A percentile compares a stretch with the other conserved stretches of the same genome.
Conservation (phyloP, 2,888 invertebrate species). For the Desoria tigrina region DNA sequence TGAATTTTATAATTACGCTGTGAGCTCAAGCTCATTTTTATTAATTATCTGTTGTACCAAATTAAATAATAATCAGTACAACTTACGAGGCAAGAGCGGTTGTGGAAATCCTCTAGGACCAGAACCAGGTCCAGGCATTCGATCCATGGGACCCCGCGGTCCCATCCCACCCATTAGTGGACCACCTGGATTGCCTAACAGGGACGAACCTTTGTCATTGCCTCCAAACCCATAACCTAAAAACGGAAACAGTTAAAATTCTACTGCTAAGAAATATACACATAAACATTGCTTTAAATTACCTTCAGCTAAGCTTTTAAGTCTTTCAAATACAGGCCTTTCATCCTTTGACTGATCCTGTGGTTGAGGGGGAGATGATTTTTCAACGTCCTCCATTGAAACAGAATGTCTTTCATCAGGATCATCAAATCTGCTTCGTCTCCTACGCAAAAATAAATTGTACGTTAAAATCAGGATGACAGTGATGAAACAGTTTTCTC, state of each 20-base stretch:
- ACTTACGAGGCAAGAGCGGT: constrained; percentile 22
- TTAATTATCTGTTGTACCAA: no score
- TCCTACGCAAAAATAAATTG: constrained; percentile 28
- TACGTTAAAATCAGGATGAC: constrained; percentile 12
- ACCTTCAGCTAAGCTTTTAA: constrained; percentile 48
- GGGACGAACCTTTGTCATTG: constrained; percentile 12
- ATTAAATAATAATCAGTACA: not conserved
- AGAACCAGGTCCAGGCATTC: constrained; percentile 19
- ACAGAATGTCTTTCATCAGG: constrained; percentile 37
- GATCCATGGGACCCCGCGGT: constrained; percentile 11
- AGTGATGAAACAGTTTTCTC: not conserved
- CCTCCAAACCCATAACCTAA: constrained; percentile 25
- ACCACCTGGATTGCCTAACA: constrained; percentile 24
- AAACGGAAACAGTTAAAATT: no score
- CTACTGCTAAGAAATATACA: not conserved
- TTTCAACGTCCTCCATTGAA: constrained; percentile 15
- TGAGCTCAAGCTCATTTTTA: not conserved
- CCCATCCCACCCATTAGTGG: constrained; percentile 24
- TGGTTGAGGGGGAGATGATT: constrained; percentile 19
- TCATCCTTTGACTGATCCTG: constrained; percentile 39
- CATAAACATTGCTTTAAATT: not conserved
- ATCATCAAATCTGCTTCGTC: constrained; percentile 49
- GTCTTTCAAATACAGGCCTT: constrained; percentile 49
- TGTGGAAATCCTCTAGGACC: constrained; percentile 28
- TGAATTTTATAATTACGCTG: not conserved